Conservation (phyloP, 1,140 invertebrate species). For the Gonioctena quinquepunctata region DNA sequence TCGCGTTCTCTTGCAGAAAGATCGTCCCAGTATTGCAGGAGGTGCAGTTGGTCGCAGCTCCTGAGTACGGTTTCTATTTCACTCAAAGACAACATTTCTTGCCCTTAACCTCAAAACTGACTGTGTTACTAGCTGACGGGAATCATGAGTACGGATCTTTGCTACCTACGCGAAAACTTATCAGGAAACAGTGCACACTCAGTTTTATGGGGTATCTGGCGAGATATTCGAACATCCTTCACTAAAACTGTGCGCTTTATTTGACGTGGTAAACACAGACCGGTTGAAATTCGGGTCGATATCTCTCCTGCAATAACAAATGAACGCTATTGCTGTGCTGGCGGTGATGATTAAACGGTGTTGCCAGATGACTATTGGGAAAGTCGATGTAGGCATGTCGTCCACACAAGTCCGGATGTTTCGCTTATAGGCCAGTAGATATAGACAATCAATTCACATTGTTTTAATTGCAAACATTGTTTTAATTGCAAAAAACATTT, state of each 20-base stretch:
- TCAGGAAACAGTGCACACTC: neutral
- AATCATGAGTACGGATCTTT: slow-evolving; percentile 7
- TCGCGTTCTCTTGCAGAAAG: slow-evolving; percentile 68
- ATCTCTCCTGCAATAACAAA: neutral
- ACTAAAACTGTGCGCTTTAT: neutral
- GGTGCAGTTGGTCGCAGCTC: slow-evolving; percentile 71
- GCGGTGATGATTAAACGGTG: neutral
- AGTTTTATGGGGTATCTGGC: neutral
- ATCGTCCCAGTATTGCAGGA: slow-evolving; percentile 83
- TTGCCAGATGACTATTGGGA: neutral
- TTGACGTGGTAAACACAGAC: neutral
- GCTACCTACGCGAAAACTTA: neutral
- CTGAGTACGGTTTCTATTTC: neutral
- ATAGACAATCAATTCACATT: no score
- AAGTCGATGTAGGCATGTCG: no score
- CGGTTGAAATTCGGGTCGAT: neutral
- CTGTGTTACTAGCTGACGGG: neutral
- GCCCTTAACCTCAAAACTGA: neutral
- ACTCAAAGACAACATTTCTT: neutral
- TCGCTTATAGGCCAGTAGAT: no score
- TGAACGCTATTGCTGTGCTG: neutral
- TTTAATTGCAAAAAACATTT: no score
- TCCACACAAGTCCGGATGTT: no score
- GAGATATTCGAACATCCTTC: neutral
- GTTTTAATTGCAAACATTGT: no score